Conservation (phyloP, 2,888 invertebrate species). For the Microchrysa polita region DNA sequence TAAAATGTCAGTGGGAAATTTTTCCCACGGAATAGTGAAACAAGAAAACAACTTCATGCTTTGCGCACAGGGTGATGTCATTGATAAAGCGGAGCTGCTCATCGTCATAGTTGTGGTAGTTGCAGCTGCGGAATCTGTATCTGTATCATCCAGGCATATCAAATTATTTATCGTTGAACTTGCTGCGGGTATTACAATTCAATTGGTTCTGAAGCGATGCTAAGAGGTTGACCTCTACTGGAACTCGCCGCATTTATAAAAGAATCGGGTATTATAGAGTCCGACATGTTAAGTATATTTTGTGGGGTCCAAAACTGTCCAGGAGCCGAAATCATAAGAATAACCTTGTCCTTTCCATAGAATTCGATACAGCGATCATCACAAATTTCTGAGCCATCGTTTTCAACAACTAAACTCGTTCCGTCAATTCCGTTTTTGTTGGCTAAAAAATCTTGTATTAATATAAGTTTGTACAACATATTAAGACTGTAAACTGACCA, state of each 20-base stretch:
- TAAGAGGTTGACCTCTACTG: not conserved
- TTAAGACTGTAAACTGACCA: too few relatives aligned
- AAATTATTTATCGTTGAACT: too few relatives aligned
- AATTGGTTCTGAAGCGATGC: not conserved
- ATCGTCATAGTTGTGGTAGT: not conserved
- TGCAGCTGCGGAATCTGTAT: too few relatives aligned
- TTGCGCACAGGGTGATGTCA: not conserved
- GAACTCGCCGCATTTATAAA: not conserved
- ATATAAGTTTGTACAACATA: too few relatives aligned
- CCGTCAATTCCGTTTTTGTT: too few relatives aligned
- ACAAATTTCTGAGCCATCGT: too few relatives aligned
- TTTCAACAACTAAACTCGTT: too few relatives aligned
- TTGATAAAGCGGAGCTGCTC: constrained; percentile 3
- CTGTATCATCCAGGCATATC: too few relatives aligned
- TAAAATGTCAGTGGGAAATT: not conserved
- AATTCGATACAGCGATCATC: not conserved
- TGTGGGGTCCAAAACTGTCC: not conserved
- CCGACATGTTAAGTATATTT: not conserved
- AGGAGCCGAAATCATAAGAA: not conserved
- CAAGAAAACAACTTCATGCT: not conserved
- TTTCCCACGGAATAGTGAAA: not conserved
- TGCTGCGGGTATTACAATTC: not conserved
- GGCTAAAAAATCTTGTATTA: too few relatives aligned
- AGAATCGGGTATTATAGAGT: not conserved
- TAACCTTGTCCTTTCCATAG: not conserved